Evolutionary conservation across 2,888 invertebrate genomes (phyloP).

Genomic region (Dascillus cervinus): DNA sequence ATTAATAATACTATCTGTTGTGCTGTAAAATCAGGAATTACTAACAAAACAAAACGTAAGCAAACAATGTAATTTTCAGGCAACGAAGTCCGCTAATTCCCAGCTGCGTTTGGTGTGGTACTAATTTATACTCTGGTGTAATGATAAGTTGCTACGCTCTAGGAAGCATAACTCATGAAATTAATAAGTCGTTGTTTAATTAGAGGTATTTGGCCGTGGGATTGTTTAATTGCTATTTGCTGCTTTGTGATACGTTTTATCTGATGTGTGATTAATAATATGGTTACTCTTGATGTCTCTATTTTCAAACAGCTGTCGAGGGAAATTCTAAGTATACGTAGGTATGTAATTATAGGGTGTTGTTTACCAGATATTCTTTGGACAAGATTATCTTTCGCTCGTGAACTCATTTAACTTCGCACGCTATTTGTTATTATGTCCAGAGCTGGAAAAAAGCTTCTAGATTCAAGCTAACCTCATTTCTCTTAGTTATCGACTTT

Average conservation of each 20-base stretch:
- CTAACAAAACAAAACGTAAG: too few relatives aligned
- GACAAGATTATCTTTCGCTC: too few relatives aligned
- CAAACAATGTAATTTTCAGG: too few relatives aligned
- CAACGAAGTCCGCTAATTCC: slow-evolving; percentile 7
- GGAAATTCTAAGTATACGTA: slow-evolving; percentile 11
- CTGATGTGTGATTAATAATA: slow-evolving; percentile 18
- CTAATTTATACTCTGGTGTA: slow-evolving; percentile 14
- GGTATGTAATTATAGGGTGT: slow-evolving; percentile 17
- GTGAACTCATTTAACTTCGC: too few relatives aligned
- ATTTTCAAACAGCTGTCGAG: slow-evolving; percentile 15
- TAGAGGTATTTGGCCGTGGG: slow-evolving; percentile 18
- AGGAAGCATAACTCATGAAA: slow-evolving; percentile 19
- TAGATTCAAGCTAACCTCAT: too few relatives aligned
- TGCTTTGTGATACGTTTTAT: slow-evolving; percentile 17
- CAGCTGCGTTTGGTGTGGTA: slow-evolving; percentile 9
- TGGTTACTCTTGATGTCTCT: slow-evolving; percentile 12
- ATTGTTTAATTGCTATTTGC: slow-evolving; percentile 17
- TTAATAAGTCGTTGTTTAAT: slow-evolving; percentile 19
- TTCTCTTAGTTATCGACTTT: too few relatives aligned
- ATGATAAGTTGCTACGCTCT: slow-evolving; percentile 16
- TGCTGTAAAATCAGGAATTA: too few relatives aligned
- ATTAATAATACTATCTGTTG: too few relatives aligned
- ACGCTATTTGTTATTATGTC: too few relatives aligned
- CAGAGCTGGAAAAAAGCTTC: too few relatives aligned
- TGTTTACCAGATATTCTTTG: slow-evolving; percentile 12